A percentile compares a stretch with the other conserved stretches of the same genome.
Conservation (phyloP, 2,797 vertebrate genomes). For the Choloepus didactylus region DNA sequence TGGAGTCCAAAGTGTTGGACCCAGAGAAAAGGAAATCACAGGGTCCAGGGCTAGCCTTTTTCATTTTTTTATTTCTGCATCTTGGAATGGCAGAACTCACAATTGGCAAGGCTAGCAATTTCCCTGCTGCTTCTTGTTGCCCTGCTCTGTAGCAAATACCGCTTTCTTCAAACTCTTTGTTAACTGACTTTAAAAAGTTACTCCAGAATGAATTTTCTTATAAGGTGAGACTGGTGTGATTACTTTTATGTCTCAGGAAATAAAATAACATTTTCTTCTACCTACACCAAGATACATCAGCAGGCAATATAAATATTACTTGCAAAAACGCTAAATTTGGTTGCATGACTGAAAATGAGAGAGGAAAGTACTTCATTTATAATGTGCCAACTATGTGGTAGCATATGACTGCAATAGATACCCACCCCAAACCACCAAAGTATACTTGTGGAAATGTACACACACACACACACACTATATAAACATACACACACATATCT, state of each 20-base stretch:
- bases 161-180: not conserved
- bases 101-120: constrained; percentile 34
- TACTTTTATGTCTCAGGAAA: not conserved
- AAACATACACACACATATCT: constrained; percentile 35
- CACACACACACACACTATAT: not conserved
- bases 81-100: constrained; percentile 53
- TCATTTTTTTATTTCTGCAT: constrained; percentile 53
- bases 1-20: constrained; percentile 73
- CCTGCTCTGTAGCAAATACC: not conserved
- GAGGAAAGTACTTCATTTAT: constrained; percentile 61
- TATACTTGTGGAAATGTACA: not conserved
- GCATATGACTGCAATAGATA: constrained; percentile 43
- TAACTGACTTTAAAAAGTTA: not conserved
- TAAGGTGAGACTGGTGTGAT: not conserved
- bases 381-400: constrained; percentile 48
- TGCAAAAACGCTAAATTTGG: constrained; percentile 58
- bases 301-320: constrained; percentile 32
- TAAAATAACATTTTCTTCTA: not conserved
- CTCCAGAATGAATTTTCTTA: not conserved
- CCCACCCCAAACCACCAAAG: constrained; percentile 59
- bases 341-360: constrained; percentile 4
- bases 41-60: constrained; percentile 54
- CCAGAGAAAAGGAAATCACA: constrained; percentile 69
- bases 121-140: constrained; percentile 8
- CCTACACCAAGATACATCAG: not conserved